phyloP scores from a whole-genome alignment of 2,113 vertebrate genomes.

The Seriola aureovittata region DNA sequence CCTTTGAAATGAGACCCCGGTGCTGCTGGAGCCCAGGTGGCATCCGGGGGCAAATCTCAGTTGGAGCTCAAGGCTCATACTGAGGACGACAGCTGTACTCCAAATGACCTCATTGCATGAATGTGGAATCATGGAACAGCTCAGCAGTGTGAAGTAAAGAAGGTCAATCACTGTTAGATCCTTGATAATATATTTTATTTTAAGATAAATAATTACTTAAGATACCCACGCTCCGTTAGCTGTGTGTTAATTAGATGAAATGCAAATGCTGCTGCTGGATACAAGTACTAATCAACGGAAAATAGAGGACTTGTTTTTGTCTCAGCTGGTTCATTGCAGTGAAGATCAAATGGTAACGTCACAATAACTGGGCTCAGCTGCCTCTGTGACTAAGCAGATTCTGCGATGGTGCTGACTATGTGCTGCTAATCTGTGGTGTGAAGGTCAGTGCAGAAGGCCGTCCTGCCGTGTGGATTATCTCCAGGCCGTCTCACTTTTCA shows the following conservation, averaged over 20 bases:
- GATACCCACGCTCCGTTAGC: neutral
- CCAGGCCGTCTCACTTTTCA: conserved; percentile 31
- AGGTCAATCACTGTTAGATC: neutral
- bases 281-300: neutral
- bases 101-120: neutral
- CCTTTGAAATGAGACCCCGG: neutral
- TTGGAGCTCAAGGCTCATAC: neutral
- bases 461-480: conserved; percentile 3
- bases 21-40: neutral
- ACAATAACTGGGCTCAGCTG: neutral
- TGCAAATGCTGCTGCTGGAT: neutral
- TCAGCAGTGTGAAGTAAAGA: neutral
- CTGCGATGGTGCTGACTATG: neutral
- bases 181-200: neutral
- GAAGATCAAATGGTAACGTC: neutral
- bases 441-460: conserved; percentile 2
- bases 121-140: neutral
- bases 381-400: neutral
- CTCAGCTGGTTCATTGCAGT: neutral
- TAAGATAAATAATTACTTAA: conserved; percentile 9
- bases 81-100: neutral
- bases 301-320: neutral
- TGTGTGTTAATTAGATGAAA: neutral
- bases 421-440: conserved; percentile 11
- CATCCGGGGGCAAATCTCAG: neutral